phyloP scores from a whole-genome alignment of 1,140 invertebrate genomes.

The Ganaspis sp. region DNA sequence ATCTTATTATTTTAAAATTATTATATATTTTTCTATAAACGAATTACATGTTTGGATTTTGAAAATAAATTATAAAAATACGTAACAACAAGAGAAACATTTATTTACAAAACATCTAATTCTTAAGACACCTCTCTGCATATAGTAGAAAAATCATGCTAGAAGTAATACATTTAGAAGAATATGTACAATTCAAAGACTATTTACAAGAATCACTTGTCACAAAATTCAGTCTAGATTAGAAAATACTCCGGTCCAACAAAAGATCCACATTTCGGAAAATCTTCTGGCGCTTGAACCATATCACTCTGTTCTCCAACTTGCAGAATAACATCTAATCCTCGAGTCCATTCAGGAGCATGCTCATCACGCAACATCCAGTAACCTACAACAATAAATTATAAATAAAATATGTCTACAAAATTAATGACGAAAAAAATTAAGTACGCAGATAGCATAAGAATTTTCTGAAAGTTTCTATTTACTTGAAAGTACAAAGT shows the following conservation, averaged over 20 bases:
- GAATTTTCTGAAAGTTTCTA: no score
- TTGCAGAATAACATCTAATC: conserved; percentile 78
- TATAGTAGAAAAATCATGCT: not conserved
- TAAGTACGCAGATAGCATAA: not conserved
- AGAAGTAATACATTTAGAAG: not conserved
- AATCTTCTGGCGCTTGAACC: conserved; percentile 70
- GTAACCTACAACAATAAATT: conserved; percentile 75
- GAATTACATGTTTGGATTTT: no score
- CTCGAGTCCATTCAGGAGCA: conserved; percentile 75
- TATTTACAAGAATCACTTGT: conserved; percentile 65
- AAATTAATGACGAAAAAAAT: conserved; percentile 1
- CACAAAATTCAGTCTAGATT: conserved; percentile 65
- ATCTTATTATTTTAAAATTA: no score
- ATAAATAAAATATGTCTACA: conserved; percentile 11
- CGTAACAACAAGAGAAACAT: not conserved
- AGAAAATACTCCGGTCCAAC: conserved; percentile 77
- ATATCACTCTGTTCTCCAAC: conserved; percentile 73
- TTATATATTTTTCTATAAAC: no score
- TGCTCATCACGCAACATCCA: conserved; percentile 85
- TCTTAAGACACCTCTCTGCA: not conserved
- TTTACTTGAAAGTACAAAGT: no score
- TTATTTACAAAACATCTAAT: not conserved
- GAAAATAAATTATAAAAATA: no score
- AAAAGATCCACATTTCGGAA: conserved; percentile 76
- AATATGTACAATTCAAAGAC: conserved; percentile 26